These are phyloP conservation scores for Sisyra terminalis DNA, from an alignment of 2,888 invertebrate species.

Conservation along the genomic window DNA sequence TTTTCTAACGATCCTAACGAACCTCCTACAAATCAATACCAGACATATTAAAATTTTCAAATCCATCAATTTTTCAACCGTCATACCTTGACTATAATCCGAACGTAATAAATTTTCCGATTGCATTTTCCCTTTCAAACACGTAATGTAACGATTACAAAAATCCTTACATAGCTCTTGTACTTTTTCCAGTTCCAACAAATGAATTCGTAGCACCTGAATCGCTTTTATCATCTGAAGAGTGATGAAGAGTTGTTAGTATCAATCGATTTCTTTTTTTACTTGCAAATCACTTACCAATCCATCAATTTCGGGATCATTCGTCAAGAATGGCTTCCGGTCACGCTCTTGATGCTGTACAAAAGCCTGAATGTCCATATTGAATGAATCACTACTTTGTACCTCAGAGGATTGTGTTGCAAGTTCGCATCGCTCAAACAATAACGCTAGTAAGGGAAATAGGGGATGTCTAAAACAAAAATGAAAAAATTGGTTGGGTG, in stretches of 20 bases:
- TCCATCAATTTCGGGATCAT: conserved; percentile 89
- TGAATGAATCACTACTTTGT: conserved; percentile 60
- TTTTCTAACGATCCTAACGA: conserved; percentile 19
- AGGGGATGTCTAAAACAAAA: conserved; percentile 66
- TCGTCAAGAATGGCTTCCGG: conserved; percentile 68
- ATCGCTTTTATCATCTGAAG: conserved; percentile 70
- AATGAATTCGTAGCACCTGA: conserved; percentile 82
- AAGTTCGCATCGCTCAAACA: conserved; percentile 92
- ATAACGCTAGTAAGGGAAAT: conserved; percentile 78
- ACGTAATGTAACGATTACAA: conserved; percentile 82
- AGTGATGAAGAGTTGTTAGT: conserved; percentile 1
- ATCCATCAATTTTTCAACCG: background rate
- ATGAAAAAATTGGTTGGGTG: background rate
- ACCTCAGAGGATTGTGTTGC: conserved; percentile 87
- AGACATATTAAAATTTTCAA: background rate
- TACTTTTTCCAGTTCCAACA: conserved; percentile 84
- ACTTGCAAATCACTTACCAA: no score
- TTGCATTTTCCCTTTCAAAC: conserved; percentile 81
- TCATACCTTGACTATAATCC: conserved; percentile 50
- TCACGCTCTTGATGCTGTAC: conserved; percentile 81
- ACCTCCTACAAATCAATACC: conserved; percentile 4
- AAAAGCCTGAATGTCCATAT: conserved; percentile 76
- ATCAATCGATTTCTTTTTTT: no score
- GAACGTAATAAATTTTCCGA: conserved; percentile 70
- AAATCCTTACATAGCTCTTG: conserved; percentile 91